A percentile compares a stretch with the other conserved stretches of the same genome.
Conservation (phyloP, 1,140 invertebrate species). For the Apis florea region DNA sequence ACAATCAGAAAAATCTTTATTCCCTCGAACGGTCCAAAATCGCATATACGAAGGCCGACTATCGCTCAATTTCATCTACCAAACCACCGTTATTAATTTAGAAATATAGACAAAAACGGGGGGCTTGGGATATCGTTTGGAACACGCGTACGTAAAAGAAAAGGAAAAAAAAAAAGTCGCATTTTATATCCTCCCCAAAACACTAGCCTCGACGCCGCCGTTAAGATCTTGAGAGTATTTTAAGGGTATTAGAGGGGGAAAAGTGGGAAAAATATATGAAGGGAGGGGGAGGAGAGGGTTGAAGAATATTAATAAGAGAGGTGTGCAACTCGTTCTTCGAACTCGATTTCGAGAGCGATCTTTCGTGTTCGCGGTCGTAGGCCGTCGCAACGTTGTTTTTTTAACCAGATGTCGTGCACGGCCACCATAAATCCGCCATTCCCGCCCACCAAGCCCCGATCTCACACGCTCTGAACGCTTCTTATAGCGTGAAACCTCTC, state of each 20-base stretch:
- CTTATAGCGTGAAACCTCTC: slow-evolving; percentile 70
- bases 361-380: slow-evolving; percentile 54
- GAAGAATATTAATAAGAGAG: neutral
- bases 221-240: neutral
- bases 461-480: slow-evolving; percentile 72
- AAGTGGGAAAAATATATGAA: neutral
- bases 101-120: too few relatives aligned
- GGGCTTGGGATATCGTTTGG: too few relatives aligned
- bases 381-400: slow-evolving; percentile 63
- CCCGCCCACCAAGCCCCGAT: slow-evolving; percentile 68
- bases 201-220: neutral
- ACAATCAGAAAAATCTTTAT: too few relatives aligned
- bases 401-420: slow-evolving; percentile 72
- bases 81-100: too few relatives aligned
- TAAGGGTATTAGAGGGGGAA: neutral
- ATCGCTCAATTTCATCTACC: too few relatives aligned
- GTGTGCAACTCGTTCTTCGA: neutral
- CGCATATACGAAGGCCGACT: too few relatives aligned
- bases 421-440: slow-evolving; percentile 75
- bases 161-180: too few relatives aligned
- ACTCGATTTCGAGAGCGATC: slow-evolving; percentile 51
- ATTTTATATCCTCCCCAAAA: neutral
- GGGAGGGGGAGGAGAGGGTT: neutral
- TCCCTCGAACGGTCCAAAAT: too few relatives aligned
- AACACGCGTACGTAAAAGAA: too few relatives aligned